These are phyloP conservation scores for Polypedilum vanderplanki DNA, from an alignment of 1,140 invertebrate species.

Conservation along the genomic window DNA sequence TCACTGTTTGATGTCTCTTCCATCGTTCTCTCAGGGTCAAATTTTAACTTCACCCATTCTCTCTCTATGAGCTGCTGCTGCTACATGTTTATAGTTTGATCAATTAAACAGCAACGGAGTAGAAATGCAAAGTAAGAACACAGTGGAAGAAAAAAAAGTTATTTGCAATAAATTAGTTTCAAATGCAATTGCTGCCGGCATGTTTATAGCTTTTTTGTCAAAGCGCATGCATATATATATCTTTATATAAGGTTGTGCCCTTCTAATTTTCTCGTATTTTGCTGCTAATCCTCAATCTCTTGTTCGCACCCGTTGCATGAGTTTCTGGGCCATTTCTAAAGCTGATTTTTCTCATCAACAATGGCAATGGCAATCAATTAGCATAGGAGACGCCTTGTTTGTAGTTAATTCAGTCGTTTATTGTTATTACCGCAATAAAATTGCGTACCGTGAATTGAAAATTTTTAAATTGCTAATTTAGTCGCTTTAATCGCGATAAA, in stretches of 20 bases:
- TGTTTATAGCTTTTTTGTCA: slow-evolving; percentile 9
- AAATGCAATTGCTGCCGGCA: slow-evolving; percentile 9
- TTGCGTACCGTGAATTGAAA: neutral
- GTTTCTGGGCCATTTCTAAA: neutral
- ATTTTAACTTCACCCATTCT: neutral
- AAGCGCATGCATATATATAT: neutral
- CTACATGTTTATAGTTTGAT: neutral
- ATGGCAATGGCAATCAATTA: neutral
- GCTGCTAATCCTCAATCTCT: slow-evolving; percentile 1
- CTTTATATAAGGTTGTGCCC: neutral
- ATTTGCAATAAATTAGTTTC: slow-evolving; percentile 8
- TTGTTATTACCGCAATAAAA: neutral
- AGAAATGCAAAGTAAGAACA: neutral
- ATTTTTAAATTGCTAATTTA: slow-evolving; percentile 12
- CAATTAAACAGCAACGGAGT: neutral
- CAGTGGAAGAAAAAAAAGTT: neutral
- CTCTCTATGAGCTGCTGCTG: neutral
- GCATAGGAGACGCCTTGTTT: slow-evolving; percentile 2
- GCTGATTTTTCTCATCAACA: neutral
- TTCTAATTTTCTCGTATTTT: neutral
- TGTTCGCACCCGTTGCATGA: neutral
- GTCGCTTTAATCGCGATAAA: neutral
- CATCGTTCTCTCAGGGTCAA: neutral
- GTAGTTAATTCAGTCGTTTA: neutral
- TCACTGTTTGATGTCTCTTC: neutral